A percentile compares a stretch with the other conserved stretches of the same genome.
These are phyloP conservation scores for Pyrgilauda ruficollis DNA, from an alignment of 2,113 vertebrate species.

Conservation along the genomic window DNA sequence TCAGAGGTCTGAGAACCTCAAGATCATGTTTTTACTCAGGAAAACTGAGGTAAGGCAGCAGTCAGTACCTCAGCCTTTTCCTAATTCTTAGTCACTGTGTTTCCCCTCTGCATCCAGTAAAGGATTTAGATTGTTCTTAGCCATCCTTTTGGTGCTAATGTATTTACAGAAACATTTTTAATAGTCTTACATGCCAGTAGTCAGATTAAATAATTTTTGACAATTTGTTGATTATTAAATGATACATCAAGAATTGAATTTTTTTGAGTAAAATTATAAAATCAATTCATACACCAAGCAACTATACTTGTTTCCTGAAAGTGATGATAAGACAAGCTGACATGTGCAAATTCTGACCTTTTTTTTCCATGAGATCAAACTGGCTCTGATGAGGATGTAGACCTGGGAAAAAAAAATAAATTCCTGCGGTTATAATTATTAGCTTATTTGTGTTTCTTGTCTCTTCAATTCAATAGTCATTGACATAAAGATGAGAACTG, in stretches of 20 bases:
- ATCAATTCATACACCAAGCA: not conserved
- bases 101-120: not conserved
- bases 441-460: not conserved
- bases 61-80: not conserved
- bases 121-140: not conserved
- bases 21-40: not conserved
- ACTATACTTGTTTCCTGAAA: not conserved
- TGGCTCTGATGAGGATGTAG: not conserved
- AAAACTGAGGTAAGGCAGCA: not conserved
- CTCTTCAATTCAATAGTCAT: not conserved
- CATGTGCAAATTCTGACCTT: not conserved
- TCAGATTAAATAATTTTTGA: not conserved
- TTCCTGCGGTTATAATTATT: not conserved
- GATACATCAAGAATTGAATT: accelerated
- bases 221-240: not conserved
- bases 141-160: not conserved
- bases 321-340: not conserved
- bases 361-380: not conserved
- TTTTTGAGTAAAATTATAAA: not conserved
- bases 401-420: not conserved
- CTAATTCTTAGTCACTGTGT: not conserved
- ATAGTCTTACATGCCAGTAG: not conserved
- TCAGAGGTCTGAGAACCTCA: not conserved
- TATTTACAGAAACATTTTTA: not conserved
- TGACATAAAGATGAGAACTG: not conserved